phyloP scores from a whole-genome alignment of 2,113 vertebrate species.

The Calypte anna region DNA sequence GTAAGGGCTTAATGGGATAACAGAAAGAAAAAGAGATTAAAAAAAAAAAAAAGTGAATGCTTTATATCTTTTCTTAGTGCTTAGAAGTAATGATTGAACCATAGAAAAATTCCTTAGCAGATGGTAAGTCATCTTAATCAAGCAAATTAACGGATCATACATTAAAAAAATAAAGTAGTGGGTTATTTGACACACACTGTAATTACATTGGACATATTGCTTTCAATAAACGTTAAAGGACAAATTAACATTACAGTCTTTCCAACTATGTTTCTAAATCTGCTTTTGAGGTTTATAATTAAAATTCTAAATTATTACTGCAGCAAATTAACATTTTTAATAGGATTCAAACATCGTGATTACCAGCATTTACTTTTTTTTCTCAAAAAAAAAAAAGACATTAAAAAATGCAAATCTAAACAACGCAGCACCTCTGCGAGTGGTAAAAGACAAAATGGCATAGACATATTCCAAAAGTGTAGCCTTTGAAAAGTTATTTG shows the following conservation, averaged over 20 bases:
- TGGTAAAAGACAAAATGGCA: not conserved
- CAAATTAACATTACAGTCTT: slow-evolving; percentile 80
- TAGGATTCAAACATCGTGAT: slow-evolving; percentile 50
- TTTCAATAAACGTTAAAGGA: slow-evolving; percentile 82
- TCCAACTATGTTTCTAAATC: slow-evolving; percentile 73
- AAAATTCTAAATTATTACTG: slow-evolving; percentile 76
- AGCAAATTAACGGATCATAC: slow-evolving; percentile 76
- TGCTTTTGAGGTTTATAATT: slow-evolving; percentile 76
- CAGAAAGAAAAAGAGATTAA: slow-evolving; percentile 11
- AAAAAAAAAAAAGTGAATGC: slow-evolving; percentile 15
- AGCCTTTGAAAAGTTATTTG: not conserved
- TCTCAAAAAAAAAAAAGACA: not conserved
- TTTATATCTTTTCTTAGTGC: slow-evolving; percentile 58
- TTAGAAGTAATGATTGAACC: slow-evolving; percentile 30
- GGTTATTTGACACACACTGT: slow-evolving; percentile 79
- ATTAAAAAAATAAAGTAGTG: slow-evolving; percentile 71
- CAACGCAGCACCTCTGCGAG: slow-evolving; percentile 6
- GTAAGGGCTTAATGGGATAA: slow-evolving; percentile 31
- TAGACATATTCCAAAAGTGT: not conserved
- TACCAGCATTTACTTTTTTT: slow-evolving; percentile 7
- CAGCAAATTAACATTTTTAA: slow-evolving; percentile 72
- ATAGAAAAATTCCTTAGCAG: slow-evolving; percentile 75
- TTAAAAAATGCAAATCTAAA: slow-evolving; percentile 26
- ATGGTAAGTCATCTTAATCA: slow-evolving; percentile 81
- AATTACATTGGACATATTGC: slow-evolving; percentile 81